Conservation (phyloP, 2,797 vertebrate species). For the Triplophysa bombifrons region DNA sequence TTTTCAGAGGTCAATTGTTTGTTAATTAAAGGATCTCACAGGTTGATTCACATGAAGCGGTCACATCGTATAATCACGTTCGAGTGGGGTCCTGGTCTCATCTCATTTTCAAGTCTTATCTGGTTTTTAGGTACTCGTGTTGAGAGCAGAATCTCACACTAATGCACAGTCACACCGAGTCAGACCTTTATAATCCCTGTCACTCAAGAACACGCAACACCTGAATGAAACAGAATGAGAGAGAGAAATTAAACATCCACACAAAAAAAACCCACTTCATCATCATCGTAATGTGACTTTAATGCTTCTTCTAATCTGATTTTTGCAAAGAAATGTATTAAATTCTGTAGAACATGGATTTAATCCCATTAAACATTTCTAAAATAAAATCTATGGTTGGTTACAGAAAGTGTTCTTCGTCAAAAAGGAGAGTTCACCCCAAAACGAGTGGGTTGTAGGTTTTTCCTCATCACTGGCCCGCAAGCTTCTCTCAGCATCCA, state of each 20-base stretch:
- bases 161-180: slow-evolving; percentile 53
- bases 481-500: not conserved
- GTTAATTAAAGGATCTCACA: not conserved
- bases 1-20: not conserved
- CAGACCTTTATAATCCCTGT: slow-evolving; percentile 37
- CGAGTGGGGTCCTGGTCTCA: not conserved
- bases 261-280: not conserved
- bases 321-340: not conserved
- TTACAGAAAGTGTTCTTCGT: too few relatives aligned
- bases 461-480: not conserved
- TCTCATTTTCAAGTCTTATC: not conserved
- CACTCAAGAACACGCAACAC: slow-evolving; percentile 17
- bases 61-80: not conserved
- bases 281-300: not conserved
- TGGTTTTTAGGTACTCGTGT: slow-evolving; percentile 14
- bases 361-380: not conserved
- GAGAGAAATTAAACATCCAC: not conserved
- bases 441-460: too few relatives aligned
- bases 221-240: not conserved
- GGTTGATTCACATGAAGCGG: not conserved
- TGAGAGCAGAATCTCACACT: slow-evolving; percentile 17
- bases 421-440: too few relatives aligned
- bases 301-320: not conserved
- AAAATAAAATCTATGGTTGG: too few relatives aligned
- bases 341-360: not conserved